Conservation (phyloP, 2,888 invertebrate species). For the Poecilobothrus nobilitatus region DNA sequence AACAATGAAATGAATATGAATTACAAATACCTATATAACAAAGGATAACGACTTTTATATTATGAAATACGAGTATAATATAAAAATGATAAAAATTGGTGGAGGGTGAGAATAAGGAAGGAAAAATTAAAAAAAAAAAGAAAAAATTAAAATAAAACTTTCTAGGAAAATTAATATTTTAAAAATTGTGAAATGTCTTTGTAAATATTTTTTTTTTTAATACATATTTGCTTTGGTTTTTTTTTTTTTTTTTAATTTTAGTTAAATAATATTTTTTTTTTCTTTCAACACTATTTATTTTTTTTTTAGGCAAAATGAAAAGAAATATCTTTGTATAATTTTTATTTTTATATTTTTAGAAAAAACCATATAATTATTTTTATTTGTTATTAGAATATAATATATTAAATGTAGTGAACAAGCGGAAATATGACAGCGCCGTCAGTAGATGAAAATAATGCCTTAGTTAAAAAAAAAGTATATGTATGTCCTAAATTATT, state of each 20-base stretch:
- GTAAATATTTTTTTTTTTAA: background rate
- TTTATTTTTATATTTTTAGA: too few relatives aligned
- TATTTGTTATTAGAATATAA: too few relatives aligned
- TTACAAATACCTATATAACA: background rate
- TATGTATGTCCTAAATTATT: too few relatives aligned
- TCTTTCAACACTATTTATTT: background rate
- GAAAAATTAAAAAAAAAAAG: background rate
- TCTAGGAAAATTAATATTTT: constrained; percentile 4
- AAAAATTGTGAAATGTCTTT: constrained; percentile 6
- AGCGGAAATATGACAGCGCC: too few relatives aligned
- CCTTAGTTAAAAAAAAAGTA: too few relatives aligned
- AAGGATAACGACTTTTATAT: background rate
- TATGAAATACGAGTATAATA: background rate
- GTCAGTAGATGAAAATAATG: too few relatives aligned
- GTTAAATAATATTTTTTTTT: background rate
- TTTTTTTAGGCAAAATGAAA: too few relatives aligned
- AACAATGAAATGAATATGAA: background rate
- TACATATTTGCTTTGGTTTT: background rate
- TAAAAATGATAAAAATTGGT: too few relatives aligned
- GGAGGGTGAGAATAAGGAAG: too few relatives aligned
- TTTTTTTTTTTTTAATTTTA: background rate
- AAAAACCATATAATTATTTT: too few relatives aligned
- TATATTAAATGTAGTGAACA: too few relatives aligned
- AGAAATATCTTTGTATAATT: too few relatives aligned
- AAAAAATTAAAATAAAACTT: background rate